Percentiles rank a stretch among this genome's conserved stretches.
phyloP scores from a whole-genome alignment of 2,888 invertebrate species.

The Scaptomyza tumidula region DNA sequence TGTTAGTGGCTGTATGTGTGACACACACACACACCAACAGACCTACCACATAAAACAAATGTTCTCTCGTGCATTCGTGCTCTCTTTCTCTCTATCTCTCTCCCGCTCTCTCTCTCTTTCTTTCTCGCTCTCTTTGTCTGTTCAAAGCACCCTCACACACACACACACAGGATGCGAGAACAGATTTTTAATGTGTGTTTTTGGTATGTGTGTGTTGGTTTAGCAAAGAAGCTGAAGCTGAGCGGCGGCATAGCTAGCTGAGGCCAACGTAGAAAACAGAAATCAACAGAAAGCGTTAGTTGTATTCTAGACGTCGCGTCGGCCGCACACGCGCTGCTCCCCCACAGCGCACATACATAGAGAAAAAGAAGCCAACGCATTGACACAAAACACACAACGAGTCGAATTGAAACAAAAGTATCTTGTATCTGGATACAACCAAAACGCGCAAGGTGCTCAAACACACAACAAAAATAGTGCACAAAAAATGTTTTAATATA shows the following conservation, averaged over 20 bases:
- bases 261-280: conserved; percentile 51
- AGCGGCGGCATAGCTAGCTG: conserved; percentile 18
- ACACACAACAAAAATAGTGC: conserved; percentile 1
- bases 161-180: conserved; percentile 9
- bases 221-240: conserved; percentile 24
- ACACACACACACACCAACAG: conserved; percentile 45
- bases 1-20: conserved; percentile 77
- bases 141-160: conserved; percentile 48
- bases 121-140: background rate
- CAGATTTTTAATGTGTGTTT: conserved; percentile 27
- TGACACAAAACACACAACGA: conserved; percentile 52
- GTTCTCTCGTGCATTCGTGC: conserved; percentile 32
- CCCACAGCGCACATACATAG: conserved; percentile 48
- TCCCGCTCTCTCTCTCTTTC: background rate
- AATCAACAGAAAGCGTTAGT: conserved; percentile 79
- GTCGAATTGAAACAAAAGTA: conserved; percentile 19
- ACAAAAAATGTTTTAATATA: conserved; percentile 24
- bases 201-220: too few relatives aligned
- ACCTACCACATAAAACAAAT: conserved; percentile 42
- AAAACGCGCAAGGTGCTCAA: too few relatives aligned
- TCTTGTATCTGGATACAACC: too few relatives aligned
- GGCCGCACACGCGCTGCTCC: conserved; percentile 84
- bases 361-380: conserved; percentile 45
- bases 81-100: background rate
- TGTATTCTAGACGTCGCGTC: conserved; percentile 85